Evolutionary conservation across 2,888 invertebrate genomes (phyloP), one percentile per base, ranked within the genome.

Genomic region (Aromia moschata): DNA sequence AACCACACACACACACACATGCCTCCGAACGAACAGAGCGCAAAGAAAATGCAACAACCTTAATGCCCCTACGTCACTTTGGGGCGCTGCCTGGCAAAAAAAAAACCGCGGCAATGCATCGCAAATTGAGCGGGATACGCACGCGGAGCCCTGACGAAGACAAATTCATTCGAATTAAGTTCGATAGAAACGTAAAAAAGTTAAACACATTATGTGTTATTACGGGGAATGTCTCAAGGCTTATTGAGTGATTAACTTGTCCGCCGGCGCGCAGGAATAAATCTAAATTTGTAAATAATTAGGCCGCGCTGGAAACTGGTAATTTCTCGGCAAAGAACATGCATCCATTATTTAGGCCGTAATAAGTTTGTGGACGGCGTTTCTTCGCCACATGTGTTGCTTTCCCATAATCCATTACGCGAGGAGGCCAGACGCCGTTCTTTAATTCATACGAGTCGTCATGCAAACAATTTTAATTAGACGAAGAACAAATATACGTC

Each of bases 371-470:
- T 55, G 58, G 55, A 62, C 43, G 64, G 62, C n/a, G n/a, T n/a
- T n/a, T n/a, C n/a, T 70, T 66, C 60, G 69, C n/a, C 72, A 71
- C 72, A 72, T 71, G 68, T 74, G 71, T 58, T 60, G 55, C 49
- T 63, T 70, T 73, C 71, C 68, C 73, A 72, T 71, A 71, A 72
- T 72, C 72, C 68, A 71, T 70, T 72, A 69, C 63, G 67, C 57
- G n/a, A n/a, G 52, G 37, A 20, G 9, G 30, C 53, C 60, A n/a
- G 54, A 61, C 59, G 56, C 69, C 67, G 67, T 69, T 71, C n/a
- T 70, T 70, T 71, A 70, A 70, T 69, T 69, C 68, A 70, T 68
- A 64, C 52, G 65, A 65, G 61, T 70, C 58, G 64, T 63, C 70
- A 68, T 70, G 70, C 70, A 68, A 70, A 67, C 70, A 68, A 68